Evolutionary conservation across 2,797 vertebrate genomes (phyloP).

Genomic region (Carcharodon carcharias): DNA sequence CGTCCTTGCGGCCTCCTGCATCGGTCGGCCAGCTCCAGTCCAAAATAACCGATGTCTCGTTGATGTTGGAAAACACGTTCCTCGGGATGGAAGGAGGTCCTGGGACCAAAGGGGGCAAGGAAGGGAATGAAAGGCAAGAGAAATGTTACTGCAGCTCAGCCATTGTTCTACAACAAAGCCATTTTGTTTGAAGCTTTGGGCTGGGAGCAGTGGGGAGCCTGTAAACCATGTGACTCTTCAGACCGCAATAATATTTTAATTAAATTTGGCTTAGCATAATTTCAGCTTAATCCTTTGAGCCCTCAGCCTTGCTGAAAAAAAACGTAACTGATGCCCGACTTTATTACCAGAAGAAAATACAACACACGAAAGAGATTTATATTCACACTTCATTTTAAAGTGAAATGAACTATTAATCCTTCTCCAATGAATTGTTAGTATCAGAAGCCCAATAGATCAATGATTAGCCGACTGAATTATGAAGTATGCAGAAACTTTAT

Average conservation of each 20-base stretch:
- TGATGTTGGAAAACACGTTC: conserved; percentile 96
- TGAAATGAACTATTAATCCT: conserved; percentile 35
- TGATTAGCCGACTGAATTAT: conserved; percentile 10
- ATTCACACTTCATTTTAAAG: background rate
- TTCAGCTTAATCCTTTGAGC: conserved; percentile 31
- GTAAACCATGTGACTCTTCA: background rate
- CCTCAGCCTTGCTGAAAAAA: background rate
- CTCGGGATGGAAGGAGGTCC: conserved; percentile 87
- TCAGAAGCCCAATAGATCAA: background rate
- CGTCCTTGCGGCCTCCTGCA: conserved; percentile 78
- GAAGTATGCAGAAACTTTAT: background rate
- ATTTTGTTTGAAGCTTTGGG: background rate
- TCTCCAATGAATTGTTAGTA: background rate
- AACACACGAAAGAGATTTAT: background rate
- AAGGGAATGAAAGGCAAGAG: background rate
- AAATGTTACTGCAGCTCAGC: background rate
- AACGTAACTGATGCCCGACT: conserved; percentile 23
- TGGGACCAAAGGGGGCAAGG: conserved; percentile 43
- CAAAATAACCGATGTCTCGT: conserved; percentile 94
- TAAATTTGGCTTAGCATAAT: conserved; percentile 18
- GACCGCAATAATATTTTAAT: conserved; percentile 29
- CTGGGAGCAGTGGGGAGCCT: background rate
- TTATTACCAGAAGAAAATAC: conserved; percentile 29
- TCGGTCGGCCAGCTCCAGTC: conserved; percentile 97
- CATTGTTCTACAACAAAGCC: background rate